Evolutionary conservation across 2,888 invertebrate genomes (phyloP).

Genomic region (Cheilosia vulpina): DNA sequence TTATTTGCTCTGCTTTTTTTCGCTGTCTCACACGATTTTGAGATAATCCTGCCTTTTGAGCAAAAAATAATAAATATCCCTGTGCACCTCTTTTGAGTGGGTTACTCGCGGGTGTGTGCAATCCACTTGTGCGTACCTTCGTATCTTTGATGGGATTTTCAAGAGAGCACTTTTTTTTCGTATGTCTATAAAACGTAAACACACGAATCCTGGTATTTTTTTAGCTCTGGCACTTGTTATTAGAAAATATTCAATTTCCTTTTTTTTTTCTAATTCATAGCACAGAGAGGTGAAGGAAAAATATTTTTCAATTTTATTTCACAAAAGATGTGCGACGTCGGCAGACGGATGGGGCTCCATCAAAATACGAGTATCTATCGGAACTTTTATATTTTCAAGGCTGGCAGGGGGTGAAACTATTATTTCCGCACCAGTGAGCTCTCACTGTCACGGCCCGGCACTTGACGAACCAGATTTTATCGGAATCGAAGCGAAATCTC

Average conservation of each 20-base stretch:
- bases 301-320: conserved; percentile 26
- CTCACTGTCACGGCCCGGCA: conserved; percentile 29
- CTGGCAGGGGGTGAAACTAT: conserved; percentile 3
- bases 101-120: conserved; percentile 13
- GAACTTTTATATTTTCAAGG: conserved; percentile 17
- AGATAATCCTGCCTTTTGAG: conserved; percentile 30
- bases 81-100: conserved; percentile 3
- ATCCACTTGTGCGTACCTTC: conserved; percentile 42
- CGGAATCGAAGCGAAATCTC: conserved; percentile 12
- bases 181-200: conserved; percentile 27
- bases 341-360: conserved; percentile 10
- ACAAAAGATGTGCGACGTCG: conserved; percentile 15
- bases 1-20: background rate
- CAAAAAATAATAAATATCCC: conserved; percentile 10
- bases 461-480: conserved; percentile 24
- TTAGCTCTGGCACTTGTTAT: conserved; percentile 29
- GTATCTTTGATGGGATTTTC: background rate
- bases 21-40: conserved; percentile 19
- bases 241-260: conserved; percentile 45
- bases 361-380: background rate
- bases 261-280: background rate
- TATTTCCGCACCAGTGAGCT: conserved; percentile 26
- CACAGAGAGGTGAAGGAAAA: background rate
- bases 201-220: conserved; percentile 35
- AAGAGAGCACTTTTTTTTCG: background rate